Evolutionary conservation across 1,140 invertebrate species (phyloP).

Genomic region (Hyposmocoma kahamanoa): DNA sequence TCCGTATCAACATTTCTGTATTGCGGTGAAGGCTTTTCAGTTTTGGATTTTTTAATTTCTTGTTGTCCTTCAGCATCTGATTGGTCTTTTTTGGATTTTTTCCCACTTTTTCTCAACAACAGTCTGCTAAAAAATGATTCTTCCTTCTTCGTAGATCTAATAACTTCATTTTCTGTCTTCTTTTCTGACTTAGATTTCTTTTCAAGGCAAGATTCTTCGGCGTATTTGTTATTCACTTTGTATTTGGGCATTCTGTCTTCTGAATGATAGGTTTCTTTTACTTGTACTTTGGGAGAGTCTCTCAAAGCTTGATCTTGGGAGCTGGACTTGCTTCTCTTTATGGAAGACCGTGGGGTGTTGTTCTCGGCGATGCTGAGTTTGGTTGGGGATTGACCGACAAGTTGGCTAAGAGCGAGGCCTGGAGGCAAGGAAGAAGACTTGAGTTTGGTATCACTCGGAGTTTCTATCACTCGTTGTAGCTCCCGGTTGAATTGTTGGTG

Average conservation of each 20-base stretch:
- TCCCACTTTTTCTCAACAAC: slow-evolving; percentile 77
- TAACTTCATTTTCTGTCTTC: slow-evolving; percentile 63
- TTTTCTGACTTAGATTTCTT: slow-evolving; percentile 74
- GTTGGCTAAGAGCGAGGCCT: slow-evolving; percentile 72
- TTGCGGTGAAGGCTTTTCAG: slow-evolving; percentile 42
- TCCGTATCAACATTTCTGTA: slow-evolving; percentile 50
- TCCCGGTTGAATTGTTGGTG: slow-evolving; percentile 52
- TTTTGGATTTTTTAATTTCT: slow-evolving; percentile 58
- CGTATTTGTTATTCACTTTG: slow-evolving; percentile 53
- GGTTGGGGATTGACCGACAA: slow-evolving; percentile 52
- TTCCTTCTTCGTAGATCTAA: slow-evolving; percentile 71
- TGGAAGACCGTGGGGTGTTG: slow-evolving; percentile 54
- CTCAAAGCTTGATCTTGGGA: slow-evolving; percentile 60
- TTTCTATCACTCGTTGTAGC: slow-evolving; percentile 52
- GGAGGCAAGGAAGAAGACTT: slow-evolving; percentile 81
- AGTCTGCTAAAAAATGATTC: slow-evolving; percentile 79
- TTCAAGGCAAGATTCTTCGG: slow-evolving; percentile 66
- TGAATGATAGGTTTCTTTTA: slow-evolving; percentile 30
- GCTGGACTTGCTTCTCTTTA: slow-evolving; percentile 69
- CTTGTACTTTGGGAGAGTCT: slow-evolving; percentile 41
- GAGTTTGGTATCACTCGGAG: slow-evolving; percentile 72
- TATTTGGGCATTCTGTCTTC: slow-evolving; percentile 54
- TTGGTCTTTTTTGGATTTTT: slow-evolving; percentile 76
- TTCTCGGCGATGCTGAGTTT: slow-evolving; percentile 67
- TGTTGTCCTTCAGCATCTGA: slow-evolving; percentile 62